phyloP scores from a whole-genome alignment of 2,888 invertebrate species.

The Nebria brevicollis region DNA sequence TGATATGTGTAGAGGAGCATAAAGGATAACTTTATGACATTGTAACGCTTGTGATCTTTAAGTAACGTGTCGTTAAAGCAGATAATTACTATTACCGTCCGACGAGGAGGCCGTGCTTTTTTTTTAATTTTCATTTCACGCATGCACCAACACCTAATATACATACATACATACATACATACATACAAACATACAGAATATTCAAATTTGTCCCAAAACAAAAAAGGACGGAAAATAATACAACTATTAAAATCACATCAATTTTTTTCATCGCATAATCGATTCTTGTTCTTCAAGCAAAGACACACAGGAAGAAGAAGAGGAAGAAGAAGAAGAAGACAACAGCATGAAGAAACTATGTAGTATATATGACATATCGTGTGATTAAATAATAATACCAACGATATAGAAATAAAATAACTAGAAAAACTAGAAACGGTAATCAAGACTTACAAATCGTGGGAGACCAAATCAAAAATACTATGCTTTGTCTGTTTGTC shows the following conservation, averaged over 20 bases:
- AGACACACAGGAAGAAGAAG: background rate
- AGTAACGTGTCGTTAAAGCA: conserved; percentile 46
- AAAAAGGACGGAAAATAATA: background rate
- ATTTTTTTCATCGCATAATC: background rate
- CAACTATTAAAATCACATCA: background rate
- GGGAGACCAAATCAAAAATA: background rate
- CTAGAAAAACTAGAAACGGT: conserved; percentile 1
- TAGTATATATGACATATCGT: background rate
- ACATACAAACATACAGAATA: background rate
- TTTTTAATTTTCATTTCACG: conserved; percentile 22
- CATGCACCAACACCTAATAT: conserved; percentile 39
- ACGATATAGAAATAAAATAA: conserved; percentile 1
- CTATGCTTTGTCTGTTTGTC: background rate
- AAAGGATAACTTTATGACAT: conserved; percentile 25
- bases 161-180: conserved; percentile 15
- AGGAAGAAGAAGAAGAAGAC: too few species aligned
- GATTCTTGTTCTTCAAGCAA: background rate
- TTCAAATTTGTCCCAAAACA: background rate
- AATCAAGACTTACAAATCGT: background rate
- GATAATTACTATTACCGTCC: conserved; percentile 36
- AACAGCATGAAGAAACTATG: background rate
- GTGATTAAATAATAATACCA: background rate
- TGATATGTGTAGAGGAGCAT: background rate
- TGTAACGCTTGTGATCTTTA: conserved; percentile 43
- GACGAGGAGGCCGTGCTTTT: background rate